Evolutionary conservation across 1,140 invertebrate species (phyloP).

Genomic region (Hormaphis cornu): DNA sequence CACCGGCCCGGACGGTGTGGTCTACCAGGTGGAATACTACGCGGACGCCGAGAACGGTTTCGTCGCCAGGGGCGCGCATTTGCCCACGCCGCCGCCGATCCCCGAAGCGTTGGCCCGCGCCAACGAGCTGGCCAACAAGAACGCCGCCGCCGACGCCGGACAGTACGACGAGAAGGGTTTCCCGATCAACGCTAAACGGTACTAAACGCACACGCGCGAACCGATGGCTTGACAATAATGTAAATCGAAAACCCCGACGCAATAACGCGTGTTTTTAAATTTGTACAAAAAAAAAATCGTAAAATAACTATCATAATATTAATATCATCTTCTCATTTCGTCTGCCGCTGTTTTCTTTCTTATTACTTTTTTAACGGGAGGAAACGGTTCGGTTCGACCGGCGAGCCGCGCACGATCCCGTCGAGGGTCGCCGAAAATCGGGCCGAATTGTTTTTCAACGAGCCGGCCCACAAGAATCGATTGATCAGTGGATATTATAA

Average conservation of each 20-base stretch:
- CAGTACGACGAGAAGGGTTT: conserved; percentile 33
- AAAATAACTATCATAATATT: neutral
- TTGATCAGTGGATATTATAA: too few relatives aligned
- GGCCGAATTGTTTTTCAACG: neutral
- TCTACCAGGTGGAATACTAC: conserved; percentile 63
- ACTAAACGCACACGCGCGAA: neutral
- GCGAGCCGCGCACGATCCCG: too few relatives aligned
- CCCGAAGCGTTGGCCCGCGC: conserved; percentile 35
- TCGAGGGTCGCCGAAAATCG: neutral
- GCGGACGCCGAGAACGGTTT: conserved; percentile 71
- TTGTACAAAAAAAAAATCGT: too few relatives aligned
- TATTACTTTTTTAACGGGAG: too few relatives aligned
- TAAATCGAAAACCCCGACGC: too few relatives aligned
- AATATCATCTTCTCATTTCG: neutral
- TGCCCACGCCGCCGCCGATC: conserved; percentile 40
- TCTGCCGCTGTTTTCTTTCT: neutral
- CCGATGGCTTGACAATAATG: too few relatives aligned
- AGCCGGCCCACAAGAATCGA: too few relatives aligned
- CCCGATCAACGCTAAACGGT: conserved; percentile 1
- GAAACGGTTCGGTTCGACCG: neutral
- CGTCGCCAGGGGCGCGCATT: conserved; percentile 52
- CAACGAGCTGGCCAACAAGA: neutral
- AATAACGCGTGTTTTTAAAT: too few relatives aligned
- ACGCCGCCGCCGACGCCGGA: neutral
- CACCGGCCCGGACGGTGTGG: conserved; percentile 68